Evolutionary conservation across 2,797 vertebrate species (phyloP), one percentile per base, ranked within the genome.

Genomic region (Myoxocephalus aenaeus): DNA sequence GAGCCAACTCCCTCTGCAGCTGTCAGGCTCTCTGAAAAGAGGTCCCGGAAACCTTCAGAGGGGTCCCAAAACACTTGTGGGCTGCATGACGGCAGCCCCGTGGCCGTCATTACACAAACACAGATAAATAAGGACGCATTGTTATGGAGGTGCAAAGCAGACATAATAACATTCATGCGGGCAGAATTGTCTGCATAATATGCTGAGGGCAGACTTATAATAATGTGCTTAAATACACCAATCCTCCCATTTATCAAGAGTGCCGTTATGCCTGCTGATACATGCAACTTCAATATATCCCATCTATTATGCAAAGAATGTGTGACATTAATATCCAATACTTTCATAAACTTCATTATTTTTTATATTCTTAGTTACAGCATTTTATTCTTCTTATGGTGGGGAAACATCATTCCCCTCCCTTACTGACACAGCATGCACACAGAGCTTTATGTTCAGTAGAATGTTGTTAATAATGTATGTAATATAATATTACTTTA

Each of bases 1-100:
- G 80, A 83, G 87, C 83, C 88, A 84, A 85, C 88, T 92, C 90
- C 89, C 89, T 79, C 74, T 71, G 89, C 90, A 93, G 91, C 86
- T 93, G 90, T 92, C 92, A 86, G 86, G 20, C 77, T 86, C 76
- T 85, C 74, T 76, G 81, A 92, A 88, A 87, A 85, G 80, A 69
- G 58, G 86, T 82, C 79, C 76, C 63, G 36, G 75, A 89, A 87
- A 87, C 75, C 81, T 86, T 90, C 79, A 77, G 56, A 80, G 61
- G 51, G 76, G 67, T 86, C 78, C 86, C n/a, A 25, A 72, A 86
- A 86, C 84, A 87, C 86, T 86, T 84, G 83, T 83, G 85, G 80
- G 86, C 66, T 85, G 62, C 38, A 27, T 51, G 66, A 77, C 29
- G 65, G 80, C 59, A 65, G 79, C 83, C 82, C 65, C 20, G 51